Evolutionary conservation across 2,888 invertebrate species (phyloP).

Genomic region (Cremastinae sp.): DNA sequence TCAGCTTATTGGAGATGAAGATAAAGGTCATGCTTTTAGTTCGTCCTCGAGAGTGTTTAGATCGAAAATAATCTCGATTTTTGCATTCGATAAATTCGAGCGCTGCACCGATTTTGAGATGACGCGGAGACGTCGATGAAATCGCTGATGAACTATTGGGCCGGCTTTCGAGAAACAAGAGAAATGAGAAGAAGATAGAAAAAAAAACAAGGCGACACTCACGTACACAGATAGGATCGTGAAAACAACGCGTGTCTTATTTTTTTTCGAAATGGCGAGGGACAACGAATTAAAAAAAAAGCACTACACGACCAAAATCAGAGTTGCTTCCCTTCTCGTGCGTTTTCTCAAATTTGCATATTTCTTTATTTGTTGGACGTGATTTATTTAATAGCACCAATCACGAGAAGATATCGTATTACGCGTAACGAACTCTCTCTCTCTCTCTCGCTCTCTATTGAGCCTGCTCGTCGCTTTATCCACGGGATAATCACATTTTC

Average conservation of each 20-base stretch:
- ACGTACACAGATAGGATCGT: slow-evolving; percentile 14
- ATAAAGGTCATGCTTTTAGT: no score
- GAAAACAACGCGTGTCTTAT: slow-evolving; percentile 12
- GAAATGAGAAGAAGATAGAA: no score
- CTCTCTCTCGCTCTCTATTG: neutral
- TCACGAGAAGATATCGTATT: slow-evolving; percentile 35
- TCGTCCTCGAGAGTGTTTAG: no score
- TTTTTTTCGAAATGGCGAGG: slow-evolving; percentile 15
- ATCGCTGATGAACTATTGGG: no score
- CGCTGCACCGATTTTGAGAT: no score
- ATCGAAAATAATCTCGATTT: no score
- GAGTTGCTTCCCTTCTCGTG: neutral
- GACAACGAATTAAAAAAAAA: slow-evolving; percentile 13
- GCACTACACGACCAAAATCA: slow-evolving; percentile 28
- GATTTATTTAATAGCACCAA: slow-evolving; percentile 22
- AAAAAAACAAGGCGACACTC: neutral
- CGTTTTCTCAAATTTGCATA: neutral
- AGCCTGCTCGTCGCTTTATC: neutral
- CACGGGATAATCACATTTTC: slow-evolving; percentile 20
- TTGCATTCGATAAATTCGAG: no score
- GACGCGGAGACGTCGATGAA: no score
- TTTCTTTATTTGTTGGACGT: neutral
- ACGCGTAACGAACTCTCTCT: slow-evolving; percentile 27
- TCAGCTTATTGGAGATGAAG: no score
- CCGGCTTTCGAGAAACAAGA: no score